Percentiles rank a stretch among this genome's conserved stretches.
Conservation (phyloP, 2,113 vertebrate genomes). For the Falco punctatus region DNA sequence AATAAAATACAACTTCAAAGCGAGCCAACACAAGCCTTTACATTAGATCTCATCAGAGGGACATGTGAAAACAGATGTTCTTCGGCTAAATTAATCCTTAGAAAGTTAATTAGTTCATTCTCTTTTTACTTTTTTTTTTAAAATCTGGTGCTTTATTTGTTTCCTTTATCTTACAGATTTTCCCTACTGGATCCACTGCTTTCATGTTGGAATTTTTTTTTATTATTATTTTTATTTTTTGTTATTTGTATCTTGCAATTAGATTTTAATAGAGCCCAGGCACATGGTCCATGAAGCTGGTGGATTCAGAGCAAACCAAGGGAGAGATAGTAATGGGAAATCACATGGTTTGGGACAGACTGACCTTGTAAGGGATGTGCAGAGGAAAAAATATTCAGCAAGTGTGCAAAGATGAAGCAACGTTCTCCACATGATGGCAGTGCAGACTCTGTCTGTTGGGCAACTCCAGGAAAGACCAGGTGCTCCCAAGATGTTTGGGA, state of each 20-base stretch:
- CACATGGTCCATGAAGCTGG: not conserved
- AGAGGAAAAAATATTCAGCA: not conserved
- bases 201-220: not conserved
- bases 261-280: not conserved
- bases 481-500: not conserved
- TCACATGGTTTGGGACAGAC: not conserved
- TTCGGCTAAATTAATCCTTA: not conserved
- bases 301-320: not conserved
- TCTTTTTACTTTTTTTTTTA: not conserved
- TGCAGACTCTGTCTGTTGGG: not conserved
- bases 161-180: not conserved
- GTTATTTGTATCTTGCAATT: not conserved
- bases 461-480: not conserved
- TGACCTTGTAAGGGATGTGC: not conserved
- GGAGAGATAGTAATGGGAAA: not conserved
- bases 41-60: not conserved
- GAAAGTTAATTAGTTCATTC: not conserved
- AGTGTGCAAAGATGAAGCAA: not conserved
- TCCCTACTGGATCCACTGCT: not conserved
- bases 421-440: not conserved
- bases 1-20: conserved; percentile 11
- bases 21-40: not conserved
- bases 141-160: not conserved
- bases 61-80: conserved; percentile 31
- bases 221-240: not conserved